phyloP scores from a whole-genome alignment of 2,888 invertebrate species.

The Hesperia comma region DNA sequence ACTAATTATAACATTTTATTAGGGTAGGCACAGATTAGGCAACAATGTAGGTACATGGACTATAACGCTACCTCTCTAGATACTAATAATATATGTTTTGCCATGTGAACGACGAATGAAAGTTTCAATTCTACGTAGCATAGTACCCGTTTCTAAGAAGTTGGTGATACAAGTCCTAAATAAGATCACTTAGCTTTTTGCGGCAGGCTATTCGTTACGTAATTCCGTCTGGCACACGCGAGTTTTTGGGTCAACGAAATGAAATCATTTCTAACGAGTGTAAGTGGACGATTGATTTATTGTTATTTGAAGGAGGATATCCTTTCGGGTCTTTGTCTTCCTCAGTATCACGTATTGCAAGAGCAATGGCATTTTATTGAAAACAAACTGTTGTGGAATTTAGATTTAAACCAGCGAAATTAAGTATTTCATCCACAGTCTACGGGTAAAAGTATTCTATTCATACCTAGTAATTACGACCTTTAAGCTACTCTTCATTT shows the following conservation, averaged over 20 bases:
- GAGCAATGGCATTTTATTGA: neutral
- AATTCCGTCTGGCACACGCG: constrained; percentile 17
- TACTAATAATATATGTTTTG: too few species aligned
- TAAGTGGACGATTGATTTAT: constrained; percentile 31
- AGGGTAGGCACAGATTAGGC: too few species aligned
- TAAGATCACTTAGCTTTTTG: constrained; percentile 24
- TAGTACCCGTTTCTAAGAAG: neutral
- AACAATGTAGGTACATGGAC: too few species aligned
- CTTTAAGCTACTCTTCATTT: too few species aligned
- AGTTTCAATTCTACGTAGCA: too few species aligned
- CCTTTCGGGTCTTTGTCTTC: constrained; percentile 13
- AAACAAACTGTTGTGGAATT: neutral
- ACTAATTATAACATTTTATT: too few species aligned
- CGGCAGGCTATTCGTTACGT: constrained; percentile 19
- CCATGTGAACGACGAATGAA: too few species aligned
- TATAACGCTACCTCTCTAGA: too few species aligned
- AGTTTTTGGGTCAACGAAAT: constrained; percentile 36
- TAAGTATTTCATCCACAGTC: too few species aligned
- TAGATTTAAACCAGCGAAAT: too few species aligned
- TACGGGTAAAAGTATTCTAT: too few species aligned
- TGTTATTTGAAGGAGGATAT: constrained; percentile 30
- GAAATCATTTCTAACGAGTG: constrained; percentile 33
- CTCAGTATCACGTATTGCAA: neutral
- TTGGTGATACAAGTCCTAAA: constrained; percentile 13
- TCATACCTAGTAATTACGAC: too few species aligned